Evolutionary conservation across 2,888 invertebrate species (phyloP).

Genomic region (Autographa gamma): DNA sequence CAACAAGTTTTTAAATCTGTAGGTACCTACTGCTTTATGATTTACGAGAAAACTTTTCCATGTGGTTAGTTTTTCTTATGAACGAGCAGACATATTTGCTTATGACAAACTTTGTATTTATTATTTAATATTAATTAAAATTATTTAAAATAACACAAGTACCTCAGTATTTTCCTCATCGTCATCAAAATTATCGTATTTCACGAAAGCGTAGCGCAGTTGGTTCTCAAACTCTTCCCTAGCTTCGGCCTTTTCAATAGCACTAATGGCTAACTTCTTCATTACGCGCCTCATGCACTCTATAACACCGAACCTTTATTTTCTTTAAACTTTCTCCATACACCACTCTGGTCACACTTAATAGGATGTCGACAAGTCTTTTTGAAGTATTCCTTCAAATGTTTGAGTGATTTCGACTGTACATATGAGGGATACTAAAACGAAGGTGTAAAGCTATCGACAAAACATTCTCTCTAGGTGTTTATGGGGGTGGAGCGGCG

Average conservation of each 20-base stretch:
- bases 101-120: neutral
- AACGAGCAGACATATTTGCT: neutral
- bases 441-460: conserved; percentile 83
- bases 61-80: too few relatives aligned
- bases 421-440: conserved; percentile 61
- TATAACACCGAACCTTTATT: neutral
- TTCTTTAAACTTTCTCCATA: neutral
- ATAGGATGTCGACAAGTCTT: neutral
- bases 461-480: conserved; percentile 76
- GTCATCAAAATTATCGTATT: conserved; percentile 77
- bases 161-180: conserved; percentile 84
- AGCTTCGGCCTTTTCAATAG: conserved; percentile 76
- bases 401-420: conserved; percentile 38
- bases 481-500: conserved; percentile 56
- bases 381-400: neutral
- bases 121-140: neutral
- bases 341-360: neutral
- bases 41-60: neutral
- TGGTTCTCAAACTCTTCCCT: conserved; percentile 84
- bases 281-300: conserved; percentile 25
- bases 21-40: neutral
- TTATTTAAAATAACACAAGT: conserved; percentile 25
- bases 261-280: conserved; percentile 64
- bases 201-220: conserved; percentile 79
- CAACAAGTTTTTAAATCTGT: neutral